A percentile compares a stretch with the other conserved stretches of the same genome.
Conservation (phyloP, 1,140 invertebrate genomes). For the Heterodera carotae region DNA sequence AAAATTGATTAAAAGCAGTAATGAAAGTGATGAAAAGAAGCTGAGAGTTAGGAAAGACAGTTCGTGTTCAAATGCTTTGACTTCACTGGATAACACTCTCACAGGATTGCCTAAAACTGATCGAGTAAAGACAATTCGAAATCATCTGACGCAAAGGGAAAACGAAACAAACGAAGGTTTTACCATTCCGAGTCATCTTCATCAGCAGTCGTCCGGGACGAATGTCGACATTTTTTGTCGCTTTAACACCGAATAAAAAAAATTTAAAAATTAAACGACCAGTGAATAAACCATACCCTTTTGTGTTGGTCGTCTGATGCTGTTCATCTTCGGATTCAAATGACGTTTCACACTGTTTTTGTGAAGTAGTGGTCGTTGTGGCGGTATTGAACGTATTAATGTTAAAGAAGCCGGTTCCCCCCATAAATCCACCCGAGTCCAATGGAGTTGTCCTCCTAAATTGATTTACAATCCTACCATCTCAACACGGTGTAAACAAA, state of each 20-base stretch:
- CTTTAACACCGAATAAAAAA: no score
- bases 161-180: not conserved
- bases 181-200: constrained; percentile 30
- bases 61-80: not conserved
- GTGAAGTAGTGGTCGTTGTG: not conserved
- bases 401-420: constrained; percentile 2
- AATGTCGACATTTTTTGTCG: not conserved
- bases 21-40: not conserved
- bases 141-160: not conserved
- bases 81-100: constrained; percentile 15
- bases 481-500: not conserved
- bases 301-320: not conserved
- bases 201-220: constrained; percentile 28
- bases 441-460: constrained; percentile 7
- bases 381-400: not conserved
- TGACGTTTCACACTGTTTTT: not conserved
- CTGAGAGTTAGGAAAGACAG: not conserved
- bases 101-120: not conserved
- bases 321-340: not conserved
- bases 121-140: not conserved
- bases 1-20: not conserved
- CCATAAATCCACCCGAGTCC: constrained; percentile 10
- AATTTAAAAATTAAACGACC: not conserved
- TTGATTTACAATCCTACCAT: not conserved
- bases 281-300: not conserved